phyloP scores from a whole-genome alignment of 2,113 vertebrate species.

The Sinocyclocheilus anophthalmus region DNA sequence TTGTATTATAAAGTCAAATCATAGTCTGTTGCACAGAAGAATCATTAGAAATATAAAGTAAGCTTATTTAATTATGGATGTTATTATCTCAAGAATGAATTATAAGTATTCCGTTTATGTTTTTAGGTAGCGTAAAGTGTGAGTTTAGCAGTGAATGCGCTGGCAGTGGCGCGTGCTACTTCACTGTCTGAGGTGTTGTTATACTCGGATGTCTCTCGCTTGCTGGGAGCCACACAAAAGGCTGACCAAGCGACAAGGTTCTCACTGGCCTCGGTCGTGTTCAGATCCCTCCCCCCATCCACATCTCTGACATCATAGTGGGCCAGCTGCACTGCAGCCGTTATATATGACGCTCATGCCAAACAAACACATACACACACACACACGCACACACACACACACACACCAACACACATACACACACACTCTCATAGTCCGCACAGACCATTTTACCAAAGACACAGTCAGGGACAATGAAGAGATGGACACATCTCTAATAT shows the following conservation, averaged over 20 bases:
- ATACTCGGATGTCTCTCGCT: conserved; percentile 16
- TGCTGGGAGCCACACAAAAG: conserved; percentile 55
- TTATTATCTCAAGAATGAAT: not conserved
- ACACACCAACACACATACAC: no score
- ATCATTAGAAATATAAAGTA: not conserved
- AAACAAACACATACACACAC: no score
- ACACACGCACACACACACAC: conserved; percentile 24
- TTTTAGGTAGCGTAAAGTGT: not conserved
- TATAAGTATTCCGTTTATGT: not conserved
- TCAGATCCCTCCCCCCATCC: conserved; percentile 44
- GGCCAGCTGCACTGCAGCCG: conserved; percentile 65
- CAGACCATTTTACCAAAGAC: conserved; percentile 40
- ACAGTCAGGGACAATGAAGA: not conserved
- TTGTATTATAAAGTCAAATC: not conserved
- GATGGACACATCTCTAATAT: conserved; percentile 27
- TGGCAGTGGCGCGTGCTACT: not conserved
- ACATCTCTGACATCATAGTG: conserved; percentile 63
- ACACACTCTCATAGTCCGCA: not conserved
- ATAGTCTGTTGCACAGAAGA: not conserved
- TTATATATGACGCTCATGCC: conserved; percentile 64
- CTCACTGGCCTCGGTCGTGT: conserved; percentile 53
- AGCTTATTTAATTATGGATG: not conserved
- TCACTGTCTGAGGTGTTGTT: conserved; percentile 30
- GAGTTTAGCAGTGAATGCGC: not conserved
- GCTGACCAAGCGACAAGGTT: conserved; percentile 48